Evolutionary conservation across 2,888 invertebrate species (phyloP), one percentile per base, ranked within the genome.

Genomic region (Entomobrya proxima): DNA sequence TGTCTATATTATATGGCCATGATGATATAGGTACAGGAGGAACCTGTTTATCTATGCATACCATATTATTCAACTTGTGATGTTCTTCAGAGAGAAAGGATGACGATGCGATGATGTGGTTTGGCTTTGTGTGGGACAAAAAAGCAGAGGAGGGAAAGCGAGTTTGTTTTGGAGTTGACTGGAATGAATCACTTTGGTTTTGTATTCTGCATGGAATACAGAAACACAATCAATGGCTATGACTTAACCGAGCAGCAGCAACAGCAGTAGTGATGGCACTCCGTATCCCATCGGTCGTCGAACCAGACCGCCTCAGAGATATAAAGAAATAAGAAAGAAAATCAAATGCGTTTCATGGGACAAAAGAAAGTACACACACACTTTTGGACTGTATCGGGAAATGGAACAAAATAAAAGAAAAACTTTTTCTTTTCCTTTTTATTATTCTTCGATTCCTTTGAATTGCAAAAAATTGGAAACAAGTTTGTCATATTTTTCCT

Each of bases 401-500:
- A 27, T 32, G 30, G 50, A 74, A 50, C 32, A 50, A 50, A 30
- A 40, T 15, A 40, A 40, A 40, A 40, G 15, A 11, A 74, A 50
- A 74, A n/a, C 32, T 37, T 69, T 69, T 69, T 44, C 27, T 40
- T 40, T 40, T 44, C 11, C 24, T 47, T 40, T 44, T 37, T 44
- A 13, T 58, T 58, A 6, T 18, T n/a, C 4, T 76, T 61, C 44
- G 55, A 58, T 79, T 79, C 64, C 30, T 15, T 27, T 67, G 81
- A 81, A 72, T 81, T 61, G 81, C 74, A 72, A 81, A 81, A 81
- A 61, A 82, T 72, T 82, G 82, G 81, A 75, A 82, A 58, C 64
- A 50, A 82, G 61, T 61, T 69, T 69, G 50, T 79, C 69, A 79
- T 67, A 67, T 47, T 69, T 79, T 78, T 78, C 27, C 18, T 64